Conservation (phyloP, 1,140 invertebrate species). For the Phortica variegata region DNA sequence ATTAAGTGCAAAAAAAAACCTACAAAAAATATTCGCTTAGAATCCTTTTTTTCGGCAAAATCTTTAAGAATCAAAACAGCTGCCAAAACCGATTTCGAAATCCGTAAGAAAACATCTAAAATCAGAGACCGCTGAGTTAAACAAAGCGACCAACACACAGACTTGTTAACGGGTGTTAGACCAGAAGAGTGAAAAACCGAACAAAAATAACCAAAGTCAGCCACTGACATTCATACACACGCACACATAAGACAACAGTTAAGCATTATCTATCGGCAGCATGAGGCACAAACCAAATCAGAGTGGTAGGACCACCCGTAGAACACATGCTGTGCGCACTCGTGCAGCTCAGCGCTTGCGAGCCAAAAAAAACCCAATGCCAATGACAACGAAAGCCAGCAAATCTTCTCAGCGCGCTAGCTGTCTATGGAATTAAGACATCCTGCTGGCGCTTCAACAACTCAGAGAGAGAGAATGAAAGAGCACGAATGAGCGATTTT, state of each 20-base stretch:
- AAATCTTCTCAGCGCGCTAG: no score
- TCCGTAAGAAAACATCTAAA: no score
- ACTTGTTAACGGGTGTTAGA: conserved; percentile 21
- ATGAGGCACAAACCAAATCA: conserved; percentile 12
- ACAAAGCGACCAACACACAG: no score
- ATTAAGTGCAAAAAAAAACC: conserved; percentile 4
- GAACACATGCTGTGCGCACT: conserved; percentile 41
- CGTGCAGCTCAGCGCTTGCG: conserved; percentile 32
- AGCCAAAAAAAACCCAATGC: not conserved
- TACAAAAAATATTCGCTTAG: conserved; percentile 32
- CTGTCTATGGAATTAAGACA: conserved; percentile 40
- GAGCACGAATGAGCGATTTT: no score
- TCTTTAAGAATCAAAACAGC: no score
- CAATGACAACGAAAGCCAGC: not conserved
- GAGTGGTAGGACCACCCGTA: conserved; percentile 47
- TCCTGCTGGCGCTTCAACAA: conserved; percentile 36
- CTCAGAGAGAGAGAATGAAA: not conserved
- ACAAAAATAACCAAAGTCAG: conserved; percentile 19
- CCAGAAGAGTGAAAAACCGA: no score
- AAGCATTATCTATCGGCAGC: no score
- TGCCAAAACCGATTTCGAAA: no score
- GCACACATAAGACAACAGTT: no score
- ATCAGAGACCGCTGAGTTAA: no score
- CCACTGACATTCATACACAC: conserved; percentile 2
- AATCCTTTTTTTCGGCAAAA: no score